Evolutionary conservation across 1,140 invertebrate species (phyloP), one percentile per base, ranked within the genome.

Genomic region (Tetranychus cinnabarinus): DNA sequence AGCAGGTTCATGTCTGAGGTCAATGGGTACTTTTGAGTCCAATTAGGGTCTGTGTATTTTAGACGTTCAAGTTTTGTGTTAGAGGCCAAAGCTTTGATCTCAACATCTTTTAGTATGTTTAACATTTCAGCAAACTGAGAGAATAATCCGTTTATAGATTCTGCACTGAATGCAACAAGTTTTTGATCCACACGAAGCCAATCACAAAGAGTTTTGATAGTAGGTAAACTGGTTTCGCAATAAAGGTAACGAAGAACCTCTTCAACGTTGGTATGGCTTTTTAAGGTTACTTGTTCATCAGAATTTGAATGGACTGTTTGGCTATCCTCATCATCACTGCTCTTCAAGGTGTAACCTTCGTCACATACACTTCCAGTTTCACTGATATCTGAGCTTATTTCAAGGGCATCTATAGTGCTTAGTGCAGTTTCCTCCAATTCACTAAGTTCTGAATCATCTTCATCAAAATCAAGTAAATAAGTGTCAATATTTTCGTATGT

Each of bases 331-430:
- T 58, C 57, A 42, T 42, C 39, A 15, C 35, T 36, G 34, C 57
- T 58, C 4, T 23, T 58, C 7, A 45, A 45, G 12, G n/a, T 31
- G 15, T 15, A 42, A 12, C 45, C 37, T 23, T 58, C 57, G 45
- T 58, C 57, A 46, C 57, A 58, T 2, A 58, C 37, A 46, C 57
- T 58, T 2, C 57, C 57, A 58, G 15, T 45, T 46, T 58, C 57
- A 46, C 57, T 58, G 7, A 58, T 58, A 58, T 58, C 57, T 58
- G 57, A 58, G 8, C 57, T 46, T 1, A 63, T 63, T 45, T 63
- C 62, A 8, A 63, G 59, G 5, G 59, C 62, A 63, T 63, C 62
- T 8, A 63, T 61, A 23, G 62, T 63, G 56, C 62, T 63, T 50
- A 63, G 45, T 8, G 60, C 60, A 10, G 60, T 61, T 42, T 61